Conservation (phyloP, 1,140 invertebrate genomes). For the Eumaeus atala region DNA sequence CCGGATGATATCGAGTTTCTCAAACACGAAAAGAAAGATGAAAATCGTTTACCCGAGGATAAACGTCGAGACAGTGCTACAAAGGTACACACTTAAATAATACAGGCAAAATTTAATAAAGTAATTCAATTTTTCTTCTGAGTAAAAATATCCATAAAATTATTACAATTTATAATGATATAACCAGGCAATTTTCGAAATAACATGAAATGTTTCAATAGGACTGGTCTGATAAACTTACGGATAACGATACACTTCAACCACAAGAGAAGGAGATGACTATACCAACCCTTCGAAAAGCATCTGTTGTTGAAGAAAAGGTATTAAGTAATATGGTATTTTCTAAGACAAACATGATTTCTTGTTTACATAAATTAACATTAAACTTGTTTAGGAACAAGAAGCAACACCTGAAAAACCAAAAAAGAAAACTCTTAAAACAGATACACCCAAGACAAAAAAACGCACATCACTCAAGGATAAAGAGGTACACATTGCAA, state of each 20-base stretch:
- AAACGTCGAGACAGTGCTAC: neutral
- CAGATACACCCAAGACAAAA: conserved; percentile 57
- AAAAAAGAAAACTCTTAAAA: conserved; percentile 56
- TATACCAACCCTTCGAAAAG: conserved; percentile 54
- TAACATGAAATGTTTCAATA: conserved; percentile 24
- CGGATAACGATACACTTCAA: conserved; percentile 67
- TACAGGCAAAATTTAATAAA: neutral
- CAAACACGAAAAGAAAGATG: neutral
- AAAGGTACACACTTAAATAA: neutral
- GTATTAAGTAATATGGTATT: conserved; percentile 32
- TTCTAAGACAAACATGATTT: neutral
- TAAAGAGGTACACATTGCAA: conserved; percentile 43
- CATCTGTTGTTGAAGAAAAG: conserved; percentile 59
- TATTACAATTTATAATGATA: conserved; percentile 16
- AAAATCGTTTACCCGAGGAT: neutral
- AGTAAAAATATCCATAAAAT: conserved; percentile 14
- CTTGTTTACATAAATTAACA: neutral
- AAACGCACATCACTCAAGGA: conserved; percentile 63
- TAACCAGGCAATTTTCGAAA: conserved; percentile 10
- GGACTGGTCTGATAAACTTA: conserved; percentile 61
- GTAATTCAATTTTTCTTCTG: conserved; percentile 6
- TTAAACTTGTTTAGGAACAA: conserved; percentile 44
- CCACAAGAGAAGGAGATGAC: conserved; percentile 54
- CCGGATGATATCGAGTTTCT: neutral
- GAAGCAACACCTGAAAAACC: conserved; percentile 61